Evolutionary conservation across 1,140 invertebrate species (phyloP).

Genomic region (Drosophila ironensis): DNA sequence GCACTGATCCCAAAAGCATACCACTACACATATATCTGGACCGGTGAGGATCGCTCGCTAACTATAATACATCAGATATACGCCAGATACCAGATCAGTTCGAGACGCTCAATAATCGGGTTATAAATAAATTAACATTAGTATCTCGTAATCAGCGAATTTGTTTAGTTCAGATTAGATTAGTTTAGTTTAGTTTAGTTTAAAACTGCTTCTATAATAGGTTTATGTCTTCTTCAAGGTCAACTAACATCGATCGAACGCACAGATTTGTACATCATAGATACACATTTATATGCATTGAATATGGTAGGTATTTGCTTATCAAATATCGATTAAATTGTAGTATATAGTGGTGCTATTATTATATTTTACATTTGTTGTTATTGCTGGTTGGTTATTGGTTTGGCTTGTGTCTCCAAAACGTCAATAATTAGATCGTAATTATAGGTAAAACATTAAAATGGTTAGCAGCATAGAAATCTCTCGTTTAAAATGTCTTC

Average conservation of each 20-base stretch:
- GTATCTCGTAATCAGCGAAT: slow-evolving; percentile 41
- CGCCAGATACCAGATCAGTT: background rate
- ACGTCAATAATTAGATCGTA: slow-evolving; percentile 20
- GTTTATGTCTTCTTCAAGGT: slow-evolving; percentile 68
- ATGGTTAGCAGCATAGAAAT: slow-evolving; percentile 39
- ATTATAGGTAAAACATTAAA: slow-evolving; percentile 33
- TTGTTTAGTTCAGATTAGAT: slow-evolving; percentile 26
- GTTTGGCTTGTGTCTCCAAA: slow-evolving; percentile 5
- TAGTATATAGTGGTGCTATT: background rate
- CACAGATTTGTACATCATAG: slow-evolving; percentile 64
- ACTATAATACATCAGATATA: slow-evolving; percentile 50
- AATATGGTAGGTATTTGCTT: slow-evolving; percentile 1
- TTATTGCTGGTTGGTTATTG: slow-evolving; percentile 2
- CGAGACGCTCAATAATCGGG: slow-evolving; percentile 16
- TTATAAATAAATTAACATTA: slow-evolving; percentile 75
- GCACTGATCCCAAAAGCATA: slow-evolving; percentile 38
- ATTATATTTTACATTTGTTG: slow-evolving; percentile 55
- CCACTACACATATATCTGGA: too few species aligned
- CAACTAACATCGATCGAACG: slow-evolving; percentile 62
- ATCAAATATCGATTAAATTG: slow-evolving; percentile 22
- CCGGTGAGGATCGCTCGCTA: slow-evolving; percentile 6
- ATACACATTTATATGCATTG: slow-evolving; percentile 16
- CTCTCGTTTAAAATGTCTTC: slow-evolving; percentile 44
- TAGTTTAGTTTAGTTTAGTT: slow-evolving; percentile 30
- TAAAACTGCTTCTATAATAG: slow-evolving; percentile 40